Evolutionary conservation across 2,797 vertebrate species (phyloP).

Genomic region (Emydoidea blandingii): DNA sequence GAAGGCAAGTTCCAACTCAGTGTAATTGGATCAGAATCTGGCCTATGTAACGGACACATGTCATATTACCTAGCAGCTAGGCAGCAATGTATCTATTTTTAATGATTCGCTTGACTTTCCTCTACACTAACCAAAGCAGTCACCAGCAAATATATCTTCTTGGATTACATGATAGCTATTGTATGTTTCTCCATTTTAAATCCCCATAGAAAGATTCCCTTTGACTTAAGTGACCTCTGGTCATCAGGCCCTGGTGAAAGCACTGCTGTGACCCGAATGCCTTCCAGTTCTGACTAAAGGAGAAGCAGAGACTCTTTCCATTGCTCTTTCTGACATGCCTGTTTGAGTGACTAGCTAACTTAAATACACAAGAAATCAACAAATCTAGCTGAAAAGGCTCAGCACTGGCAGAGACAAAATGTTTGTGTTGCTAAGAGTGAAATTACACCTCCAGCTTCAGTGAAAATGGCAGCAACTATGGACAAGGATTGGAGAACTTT

Average conservation of each 20-base stretch:
- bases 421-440: background rate
- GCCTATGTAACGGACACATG: background rate
- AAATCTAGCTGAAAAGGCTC: background rate
- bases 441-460: slow-evolving; percentile 34
- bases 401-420: background rate
- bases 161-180: background rate
- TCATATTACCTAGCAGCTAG: background rate
- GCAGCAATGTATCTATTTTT: background rate
- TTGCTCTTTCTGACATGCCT: background rate
- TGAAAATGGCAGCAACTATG: background rate
- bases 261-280: background rate
- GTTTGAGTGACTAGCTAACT: background rate
- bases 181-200: background rate
- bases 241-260: background rate
- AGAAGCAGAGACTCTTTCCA: background rate
- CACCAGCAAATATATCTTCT: background rate
- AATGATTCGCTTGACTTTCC: background rate
- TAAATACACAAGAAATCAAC: background rate
- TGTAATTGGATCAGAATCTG: rapidly evolving
- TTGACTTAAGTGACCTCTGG: background rate
- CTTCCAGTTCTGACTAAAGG: background rate
- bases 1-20: background rate
- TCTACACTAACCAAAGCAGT: background rate
- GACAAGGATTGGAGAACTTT: slow-evolving; percentile 17
- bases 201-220: background rate